Base-by-base conservation (phyloP, 2,888 invertebrate species). In the Scotopteryx bipunctaria region DNA sequence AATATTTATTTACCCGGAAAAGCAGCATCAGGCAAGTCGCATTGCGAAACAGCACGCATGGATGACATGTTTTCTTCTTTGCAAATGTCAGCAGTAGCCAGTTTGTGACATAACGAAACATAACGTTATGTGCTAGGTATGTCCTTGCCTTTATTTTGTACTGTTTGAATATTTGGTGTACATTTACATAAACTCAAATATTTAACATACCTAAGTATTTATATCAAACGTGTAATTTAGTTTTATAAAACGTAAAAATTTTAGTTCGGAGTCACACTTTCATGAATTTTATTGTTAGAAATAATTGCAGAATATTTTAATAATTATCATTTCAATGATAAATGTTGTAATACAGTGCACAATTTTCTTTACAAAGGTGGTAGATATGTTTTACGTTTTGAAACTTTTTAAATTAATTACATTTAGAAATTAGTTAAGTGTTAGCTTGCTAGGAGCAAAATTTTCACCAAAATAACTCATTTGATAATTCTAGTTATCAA, bases 51-150 rank as follows among this genome's bases (percentile, higher is more conserved):
- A 56, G 23, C 50, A 63, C 57, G 32, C 53, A 63, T 58, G 62
- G 69, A 71, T 73, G 69, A 66, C 65, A 54, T 49, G 64, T 62
- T 67, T 66, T 69, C 66, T 64, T 68, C 67, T 63, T 46, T 37
- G 70, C 69, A 86, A 87, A 87, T 86, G 83, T 81, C 82, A 87
- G 76, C 80, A 61, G 77, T 76, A 66, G 48, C 66, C 64, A 63
- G 64, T 73, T 72, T 61, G 63, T 83, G 77, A 81, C 74, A 79
- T 78, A 79, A 81, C 57, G 25, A 71, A 70, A 73, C 64, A 76
- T 71, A 76, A 76, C 38, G 19, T 6, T 11, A 8, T 9, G 19
- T 38, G 19, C 13, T 9, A 11, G 15, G 9, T 9, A 11, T 40
- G 9, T 13, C 11, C 8, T 37, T 25, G 27, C 25, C n/a, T 38